Base-by-base conservation (phyloP, 2,113 vertebrate species). In the Callospermophilus lateralis region DNA sequence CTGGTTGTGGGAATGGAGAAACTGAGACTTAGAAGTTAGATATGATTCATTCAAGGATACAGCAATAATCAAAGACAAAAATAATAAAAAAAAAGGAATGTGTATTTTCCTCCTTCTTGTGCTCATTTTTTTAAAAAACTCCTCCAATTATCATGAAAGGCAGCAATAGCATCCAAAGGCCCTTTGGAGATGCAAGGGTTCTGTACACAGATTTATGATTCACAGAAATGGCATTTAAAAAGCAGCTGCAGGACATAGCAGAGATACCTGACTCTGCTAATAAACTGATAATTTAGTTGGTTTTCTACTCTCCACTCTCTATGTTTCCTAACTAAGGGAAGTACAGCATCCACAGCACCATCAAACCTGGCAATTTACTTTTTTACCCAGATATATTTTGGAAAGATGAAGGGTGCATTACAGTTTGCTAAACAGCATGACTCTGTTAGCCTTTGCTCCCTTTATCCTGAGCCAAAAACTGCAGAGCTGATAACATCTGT, bases 401-500 rank as follows among this genome's bases (percentile, higher is more conserved):
- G 98, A 98, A 98, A 96, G 95, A 98, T 98, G 98, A 98, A 98
- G 97, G 96, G 73, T 98, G 94, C 97, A 98, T 97, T 98, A 97
- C 98, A 98, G 97, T 99, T 98, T 98, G 98, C 98, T 98, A 98
- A 97, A 97, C 98, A 98, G 98, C 96, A 98, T 97, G 98, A 98
- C 98, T 99, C 98, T 97, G 97, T 98, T 98, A 98, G 98, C 97
- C 98, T 98, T 98, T 98, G 96, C 96, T 98, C 4, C 89, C 97
- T 99, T 99, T 97, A 98, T 98, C 98, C 78, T 97, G 96, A 97
- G 98, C 98, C 98, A 99, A 98, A 98, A 96, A 98, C 97, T 97
- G 91, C 94, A 97, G 98, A 97, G 97, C 96, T 76, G 98, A 98
- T 98, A 99, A 98, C 98, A 98, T 99, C 98, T 99, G 98, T 99